phyloP scores from a whole-genome alignment of 1,140 invertebrate species.

The Camponotus vicinus region DNA sequence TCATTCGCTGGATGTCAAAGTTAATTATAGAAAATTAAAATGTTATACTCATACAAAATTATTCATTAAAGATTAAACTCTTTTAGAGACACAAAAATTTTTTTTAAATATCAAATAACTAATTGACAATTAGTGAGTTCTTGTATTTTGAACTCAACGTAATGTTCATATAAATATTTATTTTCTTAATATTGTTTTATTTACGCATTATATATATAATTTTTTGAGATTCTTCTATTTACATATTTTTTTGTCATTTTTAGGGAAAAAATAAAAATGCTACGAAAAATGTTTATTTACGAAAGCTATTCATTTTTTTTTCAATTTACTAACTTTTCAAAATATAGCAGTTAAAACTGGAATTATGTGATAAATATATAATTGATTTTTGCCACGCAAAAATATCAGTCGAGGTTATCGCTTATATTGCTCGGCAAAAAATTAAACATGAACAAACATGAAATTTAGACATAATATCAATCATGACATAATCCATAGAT shows the following conservation, averaged over 20 bases:
- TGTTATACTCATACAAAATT: too few relatives aligned
- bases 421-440: neutral
- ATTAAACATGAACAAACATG: neutral
- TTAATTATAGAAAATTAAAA: too few relatives aligned
- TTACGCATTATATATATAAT: neutral
- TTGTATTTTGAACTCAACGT: neutral
- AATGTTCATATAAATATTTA: too few relatives aligned
- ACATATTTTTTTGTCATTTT: neutral
- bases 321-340: too few relatives aligned
- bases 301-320: too few relatives aligned
- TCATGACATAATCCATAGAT: neutral
- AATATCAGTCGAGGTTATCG: constrained; percentile 20
- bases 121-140: neutral
- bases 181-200: neutral
- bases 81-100: neutral
- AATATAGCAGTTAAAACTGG: too few relatives aligned
- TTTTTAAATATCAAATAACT: neutral
- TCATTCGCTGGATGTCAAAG: neutral
- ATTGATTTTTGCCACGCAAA: neutral
- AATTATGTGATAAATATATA: neutral
- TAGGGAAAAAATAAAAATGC: too few relatives aligned
- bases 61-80: neutral
- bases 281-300: too few relatives aligned
- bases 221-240: neutral
- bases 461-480: neutral